Evolutionary conservation across 2,888 invertebrate species (phyloP), one percentile per base, ranked within the genome.

Genomic region (Hyalella azteca): DNA sequence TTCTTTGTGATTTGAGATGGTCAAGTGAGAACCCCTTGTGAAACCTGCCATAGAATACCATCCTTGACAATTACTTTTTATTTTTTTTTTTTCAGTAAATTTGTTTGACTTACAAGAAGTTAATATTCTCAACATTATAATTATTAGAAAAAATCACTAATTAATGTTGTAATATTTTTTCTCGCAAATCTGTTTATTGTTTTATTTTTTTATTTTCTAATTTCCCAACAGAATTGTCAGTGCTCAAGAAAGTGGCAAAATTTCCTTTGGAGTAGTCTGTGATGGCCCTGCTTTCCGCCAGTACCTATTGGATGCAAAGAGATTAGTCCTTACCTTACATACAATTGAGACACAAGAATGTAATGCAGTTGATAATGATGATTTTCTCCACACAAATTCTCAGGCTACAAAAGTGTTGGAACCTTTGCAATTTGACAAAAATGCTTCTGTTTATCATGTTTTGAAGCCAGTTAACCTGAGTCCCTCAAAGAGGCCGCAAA

Each of bases 201-300:
- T n/a, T n/a, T n/a, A n/a, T n/a, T n/a, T n/a, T n/a, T n/a, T n/a
- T n/a, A n/a, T n/a, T n/a, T n/a, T n/a, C n/a, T n/a, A n/a, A n/a
- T 54, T 54, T 26, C 54, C 22, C 54, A 36, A 36, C 66, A 66
- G 66, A 66, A 15, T 66, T 22, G 13, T 19, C 36, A 19, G 29
- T 66, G 29, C 36, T 15, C 36, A 66, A 22, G 66, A 29, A n/a
- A 66, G 66, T 36, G 32, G 36, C 36, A 66, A 66, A 29, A n/a
- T 29, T n/a, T 22, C 29, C n/a, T 66, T 66, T 66, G 66, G 66
- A 32, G 66, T 66, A 29, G 32, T 7, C 36, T 66, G 66, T 29
- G 29, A 66, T 66, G 66, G 66, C 36, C 15, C 66, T 66, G 22
- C 66, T 36, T 66, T 66, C 36, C 66, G 66, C n/a, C 66, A 66